phyloP scores from a whole-genome alignment of 2,113 vertebrate species.

The Aix galericulata region DNA sequence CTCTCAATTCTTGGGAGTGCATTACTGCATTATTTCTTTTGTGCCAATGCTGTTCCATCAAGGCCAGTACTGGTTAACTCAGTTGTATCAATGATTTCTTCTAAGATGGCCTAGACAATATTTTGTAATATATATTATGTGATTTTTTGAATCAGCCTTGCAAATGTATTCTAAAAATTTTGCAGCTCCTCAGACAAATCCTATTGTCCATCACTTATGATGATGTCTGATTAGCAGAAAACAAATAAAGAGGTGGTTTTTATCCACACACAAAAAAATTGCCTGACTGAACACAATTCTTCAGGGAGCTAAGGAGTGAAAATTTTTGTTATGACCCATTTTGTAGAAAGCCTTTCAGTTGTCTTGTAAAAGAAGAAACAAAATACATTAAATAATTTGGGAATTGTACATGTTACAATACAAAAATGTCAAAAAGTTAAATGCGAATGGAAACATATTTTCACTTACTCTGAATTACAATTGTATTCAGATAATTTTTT shows the following conservation, averaged over 20 bases:
- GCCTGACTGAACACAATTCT: background rate
- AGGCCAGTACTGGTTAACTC: conserved; percentile 22
- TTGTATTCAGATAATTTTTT: background rate
- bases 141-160: conserved; percentile 43
- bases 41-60: conserved; percentile 23
- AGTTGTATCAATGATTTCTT: conserved; percentile 38
- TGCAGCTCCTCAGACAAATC: background rate
- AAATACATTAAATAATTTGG: background rate
- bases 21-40: conserved; percentile 55
- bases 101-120: background rate
- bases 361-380: background rate
- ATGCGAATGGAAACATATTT: conserved; percentile 13
- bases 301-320: background rate
- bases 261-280: background rate
- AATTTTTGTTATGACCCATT: background rate
- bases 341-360: background rate
- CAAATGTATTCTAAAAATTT: conserved; percentile 28
- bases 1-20: conserved; percentile 32
- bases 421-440: background rate
- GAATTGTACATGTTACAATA: background rate
- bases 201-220: background rate
- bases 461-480: background rate
- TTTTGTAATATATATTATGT: conserved; percentile 26
- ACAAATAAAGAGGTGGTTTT: background rate
- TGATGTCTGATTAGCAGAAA: conserved; percentile 18